phyloP scores from a whole-genome alignment of 2,797 vertebrate species.

The Sternotherus odoratus region DNA sequence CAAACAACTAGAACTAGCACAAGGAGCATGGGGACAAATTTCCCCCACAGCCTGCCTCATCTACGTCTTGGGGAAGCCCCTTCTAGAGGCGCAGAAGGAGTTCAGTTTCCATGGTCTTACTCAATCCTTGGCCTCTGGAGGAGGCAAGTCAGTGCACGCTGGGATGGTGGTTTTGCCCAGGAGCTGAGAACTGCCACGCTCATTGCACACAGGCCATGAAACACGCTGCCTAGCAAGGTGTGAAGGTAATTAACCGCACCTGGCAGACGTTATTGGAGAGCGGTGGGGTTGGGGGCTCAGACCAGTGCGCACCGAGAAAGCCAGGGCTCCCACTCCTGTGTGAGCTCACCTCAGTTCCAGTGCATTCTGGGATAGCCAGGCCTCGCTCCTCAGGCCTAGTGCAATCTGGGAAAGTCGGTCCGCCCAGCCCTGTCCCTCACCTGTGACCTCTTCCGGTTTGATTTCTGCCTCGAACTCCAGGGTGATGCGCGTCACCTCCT shows the following conservation, averaged over 20 bases:
- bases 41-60: not conserved
- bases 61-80: not conserved
- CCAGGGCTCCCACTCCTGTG: not conserved
- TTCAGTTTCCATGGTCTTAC: not conserved
- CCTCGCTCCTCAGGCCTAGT: not conserved
- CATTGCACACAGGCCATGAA: not conserved
- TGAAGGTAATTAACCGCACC: not conserved
- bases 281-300: not conserved
- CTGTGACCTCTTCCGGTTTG: constrained; percentile 93
- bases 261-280: not conserved
- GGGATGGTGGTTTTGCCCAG: not conserved
- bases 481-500: constrained; percentile 94
- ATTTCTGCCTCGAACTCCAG: constrained; percentile 96
- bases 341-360: not conserved
- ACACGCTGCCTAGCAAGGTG: not conserved
- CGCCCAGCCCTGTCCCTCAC: constrained; percentile 72
- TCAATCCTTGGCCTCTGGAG: not conserved
- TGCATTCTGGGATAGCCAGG: not conserved
- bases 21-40: not conserved
- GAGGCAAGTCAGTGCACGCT: too few species aligned
- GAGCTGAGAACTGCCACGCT: not conserved
- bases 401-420: not conserved
- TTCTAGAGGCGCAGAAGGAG: not conserved
- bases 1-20: not conserved
- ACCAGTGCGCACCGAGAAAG: not conserved